Conservation (phyloP, 2,888 invertebrate species). For the Taenaris catops region DNA sequence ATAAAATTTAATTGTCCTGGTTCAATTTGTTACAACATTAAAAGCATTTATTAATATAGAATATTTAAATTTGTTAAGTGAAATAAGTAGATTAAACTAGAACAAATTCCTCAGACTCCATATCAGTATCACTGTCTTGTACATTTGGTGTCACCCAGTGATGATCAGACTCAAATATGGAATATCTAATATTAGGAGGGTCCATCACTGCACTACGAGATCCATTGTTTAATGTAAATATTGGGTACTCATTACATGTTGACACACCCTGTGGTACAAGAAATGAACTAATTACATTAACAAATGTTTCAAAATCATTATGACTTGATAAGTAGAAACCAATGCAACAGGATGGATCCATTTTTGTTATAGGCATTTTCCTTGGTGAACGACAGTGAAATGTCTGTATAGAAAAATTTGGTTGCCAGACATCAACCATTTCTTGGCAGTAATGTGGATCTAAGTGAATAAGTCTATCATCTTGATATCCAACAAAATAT, state of each 20-base stretch:
- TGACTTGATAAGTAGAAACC: conserved; percentile 92
- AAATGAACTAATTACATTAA: conserved; percentile 83
- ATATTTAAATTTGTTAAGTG: too few relatives aligned
- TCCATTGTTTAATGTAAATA: conserved; percentile 90
- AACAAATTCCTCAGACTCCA: conserved; percentile 87
- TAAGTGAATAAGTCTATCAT: conserved; percentile 93
- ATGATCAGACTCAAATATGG: conserved; percentile 75
- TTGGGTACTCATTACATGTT: conserved; percentile 85
- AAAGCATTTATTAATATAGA: too few relatives aligned
- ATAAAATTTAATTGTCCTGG: too few relatives aligned
- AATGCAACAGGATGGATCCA: conserved; percentile 96
- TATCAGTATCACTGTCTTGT: conserved; percentile 81
- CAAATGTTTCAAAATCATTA: conserved; percentile 87
- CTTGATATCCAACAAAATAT: conserved; percentile 96
- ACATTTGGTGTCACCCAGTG: conserved; percentile 66
- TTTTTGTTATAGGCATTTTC: conserved; percentile 90
- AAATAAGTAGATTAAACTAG: conserved; percentile 79
- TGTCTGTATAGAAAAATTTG: conserved; percentile 87
- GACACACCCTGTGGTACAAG: conserved; percentile 63
- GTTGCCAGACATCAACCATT: conserved; percentile 90
- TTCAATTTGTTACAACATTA: too few relatives aligned
- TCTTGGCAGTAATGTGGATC: conserved; percentile 98
- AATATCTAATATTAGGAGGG: conserved; percentile 75
- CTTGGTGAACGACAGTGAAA: conserved; percentile 94
- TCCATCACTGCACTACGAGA: conserved; percentile 81